Evolutionary conservation across 2,888 invertebrate species (phyloP).

Genomic region (Zele albiditarsus): DNA sequence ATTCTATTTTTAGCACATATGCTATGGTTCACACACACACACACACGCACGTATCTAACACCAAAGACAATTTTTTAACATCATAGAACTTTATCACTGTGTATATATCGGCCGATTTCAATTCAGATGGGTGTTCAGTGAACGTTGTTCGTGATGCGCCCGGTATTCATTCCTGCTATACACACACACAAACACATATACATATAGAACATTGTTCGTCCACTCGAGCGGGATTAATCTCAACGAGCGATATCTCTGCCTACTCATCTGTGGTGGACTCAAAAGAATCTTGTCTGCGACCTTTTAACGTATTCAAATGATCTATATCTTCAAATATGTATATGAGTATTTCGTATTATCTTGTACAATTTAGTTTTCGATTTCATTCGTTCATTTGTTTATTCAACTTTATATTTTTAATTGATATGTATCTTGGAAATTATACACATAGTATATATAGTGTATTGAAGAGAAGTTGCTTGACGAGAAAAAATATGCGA

Average conservation of each 20-base stretch:
- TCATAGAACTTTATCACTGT: neutral
- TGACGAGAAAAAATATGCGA: neutral
- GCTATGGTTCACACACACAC: neutral
- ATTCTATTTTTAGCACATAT: constrained; percentile 12
- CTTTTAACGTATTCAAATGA: constrained; percentile 38
- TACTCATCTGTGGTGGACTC: constrained; percentile 22
- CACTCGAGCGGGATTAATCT: constrained; percentile 35
- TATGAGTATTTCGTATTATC: constrained; percentile 4
- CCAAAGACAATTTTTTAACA: neutral
- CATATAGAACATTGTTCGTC: constrained; percentile 31
- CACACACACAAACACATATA: neutral
- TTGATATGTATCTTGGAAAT: neutral
- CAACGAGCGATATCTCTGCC: constrained; percentile 30
- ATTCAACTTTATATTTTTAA: neutral
- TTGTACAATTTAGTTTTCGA: neutral
- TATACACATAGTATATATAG: neutral
- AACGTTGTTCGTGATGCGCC: neutral
- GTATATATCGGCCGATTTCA: neutral
- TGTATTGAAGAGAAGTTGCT: neutral
- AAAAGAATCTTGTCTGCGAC: constrained; percentile 37
- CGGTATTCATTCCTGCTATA: neutral
- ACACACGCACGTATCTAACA: neutral
- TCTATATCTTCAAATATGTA: neutral
- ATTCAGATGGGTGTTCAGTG: neutral
- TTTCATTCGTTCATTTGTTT: neutral